phyloP scores from a whole-genome alignment of 2,113 vertebrate genomes.

The Phylloscopus trochiloides region DNA sequence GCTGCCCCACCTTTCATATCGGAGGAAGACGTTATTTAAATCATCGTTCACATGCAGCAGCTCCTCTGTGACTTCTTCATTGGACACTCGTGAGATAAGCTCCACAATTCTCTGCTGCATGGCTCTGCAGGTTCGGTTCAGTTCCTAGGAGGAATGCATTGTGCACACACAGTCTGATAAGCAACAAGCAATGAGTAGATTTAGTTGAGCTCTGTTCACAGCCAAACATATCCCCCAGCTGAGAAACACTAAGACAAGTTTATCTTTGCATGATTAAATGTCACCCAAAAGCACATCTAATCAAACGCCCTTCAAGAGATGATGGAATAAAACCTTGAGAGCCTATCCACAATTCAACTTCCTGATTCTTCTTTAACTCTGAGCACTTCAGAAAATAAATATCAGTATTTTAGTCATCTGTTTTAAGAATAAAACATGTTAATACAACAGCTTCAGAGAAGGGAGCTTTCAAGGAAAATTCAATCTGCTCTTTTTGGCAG shows the following conservation, averaged over 20 bases:
- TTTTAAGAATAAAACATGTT: conserved; percentile 19
- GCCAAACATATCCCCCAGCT: conserved; percentile 50
- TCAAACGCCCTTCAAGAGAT: conserved; percentile 50
- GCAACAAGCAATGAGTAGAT: conserved; percentile 12
- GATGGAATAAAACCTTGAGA: conserved; percentile 46
- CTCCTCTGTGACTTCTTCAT: conserved; percentile 94
- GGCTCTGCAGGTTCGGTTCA: conserved; percentile 93
- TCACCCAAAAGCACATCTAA: conserved; percentile 63
- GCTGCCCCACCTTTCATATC: conserved; percentile 86
- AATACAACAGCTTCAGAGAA: conserved; percentile 19
- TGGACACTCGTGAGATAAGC: conserved; percentile 93
- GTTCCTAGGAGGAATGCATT: conserved; percentile 78
- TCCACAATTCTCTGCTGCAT: conserved; percentile 97
- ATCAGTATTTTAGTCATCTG: conserved; percentile 23
- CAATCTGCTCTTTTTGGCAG: conserved; percentile 6
- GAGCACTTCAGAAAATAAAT: conserved; percentile 47
- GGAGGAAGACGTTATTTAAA: conserved; percentile 96
- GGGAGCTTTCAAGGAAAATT: conserved; percentile 4
- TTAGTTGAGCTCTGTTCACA: conserved; percentile 26
- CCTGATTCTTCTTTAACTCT: conserved; percentile 35
- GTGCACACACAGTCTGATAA: conserved; percentile 6
- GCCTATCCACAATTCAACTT: conserved; percentile 48
- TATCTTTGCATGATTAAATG: conserved; percentile 64
- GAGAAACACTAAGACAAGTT: conserved; percentile 39
- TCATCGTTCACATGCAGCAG: conserved; percentile 95